These are phyloP conservation scores for Avahi laniger DNA, from an alignment of 2,797 vertebrate species.

Conservation along the genomic window DNA sequence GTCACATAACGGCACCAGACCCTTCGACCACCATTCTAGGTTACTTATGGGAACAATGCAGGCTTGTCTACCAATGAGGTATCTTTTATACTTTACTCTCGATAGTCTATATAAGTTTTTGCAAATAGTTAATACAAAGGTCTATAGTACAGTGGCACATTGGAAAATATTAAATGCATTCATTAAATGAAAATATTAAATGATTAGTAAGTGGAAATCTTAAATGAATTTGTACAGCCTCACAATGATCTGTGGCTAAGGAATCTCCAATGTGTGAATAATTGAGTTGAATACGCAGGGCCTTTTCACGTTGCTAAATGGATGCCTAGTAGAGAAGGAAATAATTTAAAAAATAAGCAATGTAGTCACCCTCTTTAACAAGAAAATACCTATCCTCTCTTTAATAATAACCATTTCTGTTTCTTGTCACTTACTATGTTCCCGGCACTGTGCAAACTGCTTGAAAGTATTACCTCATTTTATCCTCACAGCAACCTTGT, in stretches of 20 bases:
- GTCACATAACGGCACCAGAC: background rate
- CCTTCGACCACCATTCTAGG: background rate
- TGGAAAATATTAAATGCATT: background rate
- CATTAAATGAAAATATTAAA: background rate
- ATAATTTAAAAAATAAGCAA: constrained; percentile 13
- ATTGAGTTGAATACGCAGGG: background rate
- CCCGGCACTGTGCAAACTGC: background rate
- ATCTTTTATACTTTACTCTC: background rate
- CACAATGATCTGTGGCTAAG: background rate
- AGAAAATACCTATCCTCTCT: background rate
- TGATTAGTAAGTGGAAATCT: background rate
- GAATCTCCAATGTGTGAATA: background rate
- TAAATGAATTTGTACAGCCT: background rate
- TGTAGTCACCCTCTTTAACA: background rate
- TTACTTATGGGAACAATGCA: background rate
- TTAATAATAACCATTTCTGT: constrained; percentile 19
- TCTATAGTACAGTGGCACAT: background rate
- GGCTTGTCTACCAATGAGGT: background rate
- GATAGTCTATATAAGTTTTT: background rate
- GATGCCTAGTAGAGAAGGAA: background rate
- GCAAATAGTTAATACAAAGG: background rate
- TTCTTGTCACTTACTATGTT: constrained; percentile 10
- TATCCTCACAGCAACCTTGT: background rate
- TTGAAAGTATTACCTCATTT: background rate
- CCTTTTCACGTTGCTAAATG: background rate